Conservation (phyloP, 2,888 invertebrate species). For the Lepeophtheirus nordmannii region DNA sequence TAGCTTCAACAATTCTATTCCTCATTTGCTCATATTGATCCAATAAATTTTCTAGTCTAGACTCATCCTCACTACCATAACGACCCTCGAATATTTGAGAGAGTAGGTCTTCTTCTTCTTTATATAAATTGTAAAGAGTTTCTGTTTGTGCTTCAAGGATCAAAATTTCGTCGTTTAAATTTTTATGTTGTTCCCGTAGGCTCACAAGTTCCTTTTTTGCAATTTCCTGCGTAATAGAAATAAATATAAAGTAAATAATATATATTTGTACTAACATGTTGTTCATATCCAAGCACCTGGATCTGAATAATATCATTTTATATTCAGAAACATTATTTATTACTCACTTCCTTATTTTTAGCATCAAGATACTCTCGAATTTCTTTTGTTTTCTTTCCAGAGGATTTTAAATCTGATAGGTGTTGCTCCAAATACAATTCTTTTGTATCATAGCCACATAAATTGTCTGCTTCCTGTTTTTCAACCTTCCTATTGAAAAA, state of each 20-base stretch:
- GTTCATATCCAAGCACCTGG: neutral
- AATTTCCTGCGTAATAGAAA: conserved; percentile 29
- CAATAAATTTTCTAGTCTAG: conserved; percentile 38
- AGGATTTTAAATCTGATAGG: neutral
- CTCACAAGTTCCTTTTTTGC: conserved; percentile 29
- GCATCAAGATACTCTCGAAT: conserved; percentile 27
- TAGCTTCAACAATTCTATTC: conserved; percentile 38
- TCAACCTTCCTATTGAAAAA: neutral
- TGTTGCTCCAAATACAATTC: conserved; percentile 19
- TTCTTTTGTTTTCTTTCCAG: conserved; percentile 25
- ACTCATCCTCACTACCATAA: conserved; percentile 40
- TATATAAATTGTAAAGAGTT: conserved; percentile 35
- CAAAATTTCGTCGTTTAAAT: conserved; percentile 28
- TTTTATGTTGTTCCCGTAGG: conserved; percentile 28
- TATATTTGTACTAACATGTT: neutral
- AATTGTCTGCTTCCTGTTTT: conserved; percentile 16
- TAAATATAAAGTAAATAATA: neutral
- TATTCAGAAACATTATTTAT: too few species aligned
- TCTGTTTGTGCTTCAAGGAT: conserved; percentile 31
- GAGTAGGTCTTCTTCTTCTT: conserved; percentile 16
- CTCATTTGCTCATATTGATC: conserved; percentile 38
- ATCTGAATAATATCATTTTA: neutral
- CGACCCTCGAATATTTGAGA: conserved; percentile 38
- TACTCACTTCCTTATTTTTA: conserved; percentile 28
- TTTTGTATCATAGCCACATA: conserved; percentile 12